Conservation (phyloP, 1,140 invertebrate species). For the Prorops nasuta region DNA sequence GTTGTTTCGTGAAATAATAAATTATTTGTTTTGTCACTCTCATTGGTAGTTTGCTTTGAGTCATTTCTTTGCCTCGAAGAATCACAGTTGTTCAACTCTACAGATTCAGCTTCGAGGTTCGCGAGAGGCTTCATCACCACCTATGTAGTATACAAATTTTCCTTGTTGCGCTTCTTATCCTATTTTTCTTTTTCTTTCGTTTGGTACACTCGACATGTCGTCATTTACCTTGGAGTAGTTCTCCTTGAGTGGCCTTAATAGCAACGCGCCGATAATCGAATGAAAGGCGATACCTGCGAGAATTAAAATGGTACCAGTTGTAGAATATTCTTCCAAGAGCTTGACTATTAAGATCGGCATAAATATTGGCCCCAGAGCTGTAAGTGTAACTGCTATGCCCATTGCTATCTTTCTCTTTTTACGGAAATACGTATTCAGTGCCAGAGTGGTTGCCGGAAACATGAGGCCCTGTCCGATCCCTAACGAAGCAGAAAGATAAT, state of each 20-base stretch:
- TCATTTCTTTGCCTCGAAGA: no score
- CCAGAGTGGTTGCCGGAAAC: slow-evolving; percentile 48
- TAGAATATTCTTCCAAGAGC: slow-evolving; percentile 37
- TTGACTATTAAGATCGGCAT: slow-evolving; percentile 66
- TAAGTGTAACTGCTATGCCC: slow-evolving; percentile 68
- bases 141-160: neutral
- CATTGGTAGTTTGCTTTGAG: no score
- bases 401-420: slow-evolving; percentile 67
- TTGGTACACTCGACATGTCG: neutral
- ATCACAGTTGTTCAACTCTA: no score
- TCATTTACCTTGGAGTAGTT: no score
- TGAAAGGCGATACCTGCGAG: slow-evolving; percentile 64
- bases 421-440: slow-evolving; percentile 71
- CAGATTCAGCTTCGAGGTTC: no score
- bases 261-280: slow-evolving; percentile 61
- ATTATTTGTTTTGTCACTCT: no score
- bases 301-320: slow-evolving; percentile 60
- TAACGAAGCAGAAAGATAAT: neutral
- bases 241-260: slow-evolving; percentile 63
- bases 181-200: neutral
- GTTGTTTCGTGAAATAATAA: neutral
- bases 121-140: no score
- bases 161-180: neutral
- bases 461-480: slow-evolving; percentile 23
- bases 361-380: slow-evolving; percentile 71